Base-by-base conservation (phyloP, 2,797 vertebrate genomes). In the Miichthys miiuy region DNA sequence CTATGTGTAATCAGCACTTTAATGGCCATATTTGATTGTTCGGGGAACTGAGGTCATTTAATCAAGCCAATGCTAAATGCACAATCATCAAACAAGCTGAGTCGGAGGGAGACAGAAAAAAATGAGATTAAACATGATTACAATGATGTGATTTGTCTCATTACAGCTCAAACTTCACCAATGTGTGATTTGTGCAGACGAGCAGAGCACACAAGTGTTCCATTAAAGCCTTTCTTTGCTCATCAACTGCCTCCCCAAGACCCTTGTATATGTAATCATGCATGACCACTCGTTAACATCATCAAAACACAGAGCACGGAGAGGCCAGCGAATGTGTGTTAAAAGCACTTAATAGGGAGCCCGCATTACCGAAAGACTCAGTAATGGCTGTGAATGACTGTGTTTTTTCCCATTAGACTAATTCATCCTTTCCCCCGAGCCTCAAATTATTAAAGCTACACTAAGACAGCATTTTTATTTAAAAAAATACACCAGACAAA, bases 271-370 rank as follows among this genome's bases (percentile, higher is more conserved):
- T 88, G 85, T 93, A 93, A 94, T 94, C 85, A 80, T 84, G 89
- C 87, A 89, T 87, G 88, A 87, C 75, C 70, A 81, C 91, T 93
- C 87, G 91, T 96, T 95, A 94, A 89, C 88, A 82, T 94, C 89
- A 92, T 93, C 86, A 91, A 75, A 90, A 78, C 72, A 67, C 77
- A 16, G 68, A 74, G 85, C 57, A 44, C 55, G 38, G 81, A 88
- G 84, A 90, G 88, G 84, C 81, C 86, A 6, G 80, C 58, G 16
- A 66, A 77, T 88, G 88, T 87, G 89, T 89, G 87, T 89, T 91
- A 88, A 93, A 91, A 91, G 88, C 85, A 70, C 85, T 89, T 93
- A 93, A 92, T 92, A 88, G 87, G 84, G 69, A 81, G 77, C 88
- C 78, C 56, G 47, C 85, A 83, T 90, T 87, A 84, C 81, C 50